Conservation (phyloP, 2,113 vertebrate genomes). For the Epinephelus cyanopodus region DNA sequence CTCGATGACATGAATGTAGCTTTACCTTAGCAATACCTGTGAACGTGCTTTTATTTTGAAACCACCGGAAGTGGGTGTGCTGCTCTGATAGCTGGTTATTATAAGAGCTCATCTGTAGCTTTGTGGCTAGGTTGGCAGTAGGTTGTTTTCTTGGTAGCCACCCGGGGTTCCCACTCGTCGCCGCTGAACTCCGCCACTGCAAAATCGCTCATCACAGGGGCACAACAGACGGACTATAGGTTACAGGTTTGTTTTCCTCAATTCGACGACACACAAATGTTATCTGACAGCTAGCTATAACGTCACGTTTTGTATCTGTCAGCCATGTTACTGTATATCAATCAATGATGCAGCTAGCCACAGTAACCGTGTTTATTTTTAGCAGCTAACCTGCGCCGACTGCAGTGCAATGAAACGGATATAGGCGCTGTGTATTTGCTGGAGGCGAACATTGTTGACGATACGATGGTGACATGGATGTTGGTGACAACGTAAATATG, state of each 20-base stretch:
- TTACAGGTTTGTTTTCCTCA: constrained; percentile 75
- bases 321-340: constrained; percentile 82
- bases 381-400: constrained; percentile 73
- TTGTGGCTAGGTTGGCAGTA: constrained; percentile 56
- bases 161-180: constrained; percentile 71
- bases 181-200: constrained; percentile 71
- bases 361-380: constrained; percentile 82
- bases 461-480: not conserved
- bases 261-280: not conserved
- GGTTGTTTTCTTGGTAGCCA: constrained; percentile 82
- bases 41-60: constrained; percentile 63
- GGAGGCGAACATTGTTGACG: not conserved
- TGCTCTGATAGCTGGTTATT: constrained; percentile 20
- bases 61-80: constrained; percentile 69
- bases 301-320: constrained; percentile 72
- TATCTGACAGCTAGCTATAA: constrained; percentile 21
- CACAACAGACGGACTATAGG: constrained; percentile 57
- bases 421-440: not conserved
- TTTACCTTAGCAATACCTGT: no score
- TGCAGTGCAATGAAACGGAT: constrained; percentile 52
- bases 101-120: constrained; percentile 60
- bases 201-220: constrained; percentile 67
- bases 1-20: not conserved
- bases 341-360: constrained; percentile 80
- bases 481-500: not conserved